These are phyloP conservation scores for Hyles vespertilio DNA, from an alignment of 1,140 invertebrate genomes.

Conservation along the genomic window DNA sequence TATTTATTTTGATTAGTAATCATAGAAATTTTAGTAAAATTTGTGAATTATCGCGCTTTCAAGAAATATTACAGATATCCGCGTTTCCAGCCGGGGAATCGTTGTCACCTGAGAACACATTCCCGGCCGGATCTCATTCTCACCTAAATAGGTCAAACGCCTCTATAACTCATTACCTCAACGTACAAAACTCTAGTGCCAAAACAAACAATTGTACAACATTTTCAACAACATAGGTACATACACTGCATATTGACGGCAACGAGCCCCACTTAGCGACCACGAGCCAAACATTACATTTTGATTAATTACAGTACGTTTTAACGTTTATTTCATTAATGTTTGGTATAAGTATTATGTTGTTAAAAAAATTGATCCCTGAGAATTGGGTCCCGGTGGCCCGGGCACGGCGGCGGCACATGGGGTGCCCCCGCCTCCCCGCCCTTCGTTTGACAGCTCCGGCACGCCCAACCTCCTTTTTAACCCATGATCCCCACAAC, in stretches of 20 bases:
- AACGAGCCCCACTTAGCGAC: neutral
- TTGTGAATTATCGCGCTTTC: no score
- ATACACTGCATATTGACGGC: no score
- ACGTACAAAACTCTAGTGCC: constrained; percentile 21
- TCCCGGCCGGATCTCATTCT: constrained; percentile 5
- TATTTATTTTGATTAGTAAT: no score
- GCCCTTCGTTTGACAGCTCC: constrained; percentile 32
- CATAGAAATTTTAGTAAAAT: no score
- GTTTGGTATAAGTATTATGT: neutral
- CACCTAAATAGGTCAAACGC: constrained; percentile 36
- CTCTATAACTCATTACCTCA: constrained; percentile 25
- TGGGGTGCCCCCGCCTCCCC: constrained; percentile 36
- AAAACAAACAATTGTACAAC: constrained; percentile 6
- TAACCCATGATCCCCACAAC: constrained; percentile 18
- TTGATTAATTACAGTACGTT: no score
- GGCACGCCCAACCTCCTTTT: constrained; percentile 47
- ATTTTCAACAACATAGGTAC: no score
- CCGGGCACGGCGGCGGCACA: constrained; percentile 48
- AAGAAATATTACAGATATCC: no score
- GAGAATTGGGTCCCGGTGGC: constrained; percentile 12
- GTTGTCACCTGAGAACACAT: constrained; percentile 19
- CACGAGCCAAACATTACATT: constrained; percentile 23
- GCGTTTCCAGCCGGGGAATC: constrained; percentile 4
- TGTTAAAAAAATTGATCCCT: constrained; percentile 37
- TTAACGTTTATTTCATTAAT: neutral